Percentiles rank a stretch among this genome's conserved stretches.
These are phyloP conservation scores for Barnardius zonarius DNA, from an alignment of 2,113 vertebrate species.

Conservation along the genomic window DNA sequence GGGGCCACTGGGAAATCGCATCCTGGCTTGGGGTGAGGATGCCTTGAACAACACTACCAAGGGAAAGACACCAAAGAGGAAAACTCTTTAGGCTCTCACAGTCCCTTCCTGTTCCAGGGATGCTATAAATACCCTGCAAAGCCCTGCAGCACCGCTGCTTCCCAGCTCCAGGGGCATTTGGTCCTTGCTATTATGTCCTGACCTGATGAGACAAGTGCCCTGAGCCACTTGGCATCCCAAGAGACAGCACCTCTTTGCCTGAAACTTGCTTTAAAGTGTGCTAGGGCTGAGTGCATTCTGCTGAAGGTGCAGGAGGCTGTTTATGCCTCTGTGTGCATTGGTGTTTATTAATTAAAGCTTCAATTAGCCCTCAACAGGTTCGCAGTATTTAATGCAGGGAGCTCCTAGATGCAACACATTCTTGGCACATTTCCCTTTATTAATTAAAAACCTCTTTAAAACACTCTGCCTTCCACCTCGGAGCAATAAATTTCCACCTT, in stretches of 20 bases:
- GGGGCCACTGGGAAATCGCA: not conserved
- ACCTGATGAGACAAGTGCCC: not conserved
- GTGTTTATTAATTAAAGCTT: constrained; percentile 47
- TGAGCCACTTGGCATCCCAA: not conserved
- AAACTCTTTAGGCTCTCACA: not conserved
- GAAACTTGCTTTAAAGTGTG: not conserved
- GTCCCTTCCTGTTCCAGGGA: not conserved
- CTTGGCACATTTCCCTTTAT: constrained; percentile 57
- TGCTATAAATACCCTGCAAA: not conserved
- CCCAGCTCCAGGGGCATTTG: not conserved
- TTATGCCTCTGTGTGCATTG: not conserved
- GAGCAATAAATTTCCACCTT: constrained; percentile 62
- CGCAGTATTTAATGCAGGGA: constrained; percentile 28
- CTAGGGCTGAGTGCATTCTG: not conserved
- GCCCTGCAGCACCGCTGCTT: not conserved
- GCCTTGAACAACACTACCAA: not conserved
- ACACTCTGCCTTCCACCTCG: constrained; percentile 52
- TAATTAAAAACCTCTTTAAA: constrained; percentile 71
- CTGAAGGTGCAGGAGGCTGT: not conserved
- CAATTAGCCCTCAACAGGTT: constrained; percentile 41
- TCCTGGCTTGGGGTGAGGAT: not conserved
- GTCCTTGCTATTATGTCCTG: not conserved
- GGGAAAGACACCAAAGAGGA: not conserved
- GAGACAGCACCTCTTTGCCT: not conserved
- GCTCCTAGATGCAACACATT: constrained; percentile 37